These are phyloP conservation scores for Parauchenoglanis punctatus DNA, from an alignment of 2,797 vertebrate genomes.

Conservation along the genomic window DNA sequence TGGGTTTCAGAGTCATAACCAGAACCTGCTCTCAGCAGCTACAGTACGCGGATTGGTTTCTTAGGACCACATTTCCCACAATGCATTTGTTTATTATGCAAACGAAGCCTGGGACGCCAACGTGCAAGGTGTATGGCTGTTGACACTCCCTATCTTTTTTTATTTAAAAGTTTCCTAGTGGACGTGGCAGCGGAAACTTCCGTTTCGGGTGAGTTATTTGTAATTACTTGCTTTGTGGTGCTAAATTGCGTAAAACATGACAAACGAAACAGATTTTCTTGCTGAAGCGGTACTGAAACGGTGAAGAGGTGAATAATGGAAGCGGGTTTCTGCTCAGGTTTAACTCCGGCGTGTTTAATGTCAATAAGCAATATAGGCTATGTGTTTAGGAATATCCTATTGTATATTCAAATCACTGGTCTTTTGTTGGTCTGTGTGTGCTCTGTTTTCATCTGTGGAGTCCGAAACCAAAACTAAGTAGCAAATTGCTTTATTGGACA, in stretches of 20 bases:
- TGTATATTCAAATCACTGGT: neutral
- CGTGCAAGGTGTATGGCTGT: conserved; percentile 49
- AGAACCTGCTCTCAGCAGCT: conserved; percentile 20
- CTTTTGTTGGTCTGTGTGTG: neutral
- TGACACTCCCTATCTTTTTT: conserved; percentile 52
- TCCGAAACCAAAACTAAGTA: neutral
- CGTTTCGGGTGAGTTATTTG: neutral
- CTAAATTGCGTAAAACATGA: neutral
- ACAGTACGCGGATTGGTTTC: neutral
- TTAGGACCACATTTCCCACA: conserved; percentile 69
- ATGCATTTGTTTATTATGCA: conserved; percentile 59
- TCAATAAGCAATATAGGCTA: neutral
- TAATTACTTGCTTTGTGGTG: neutral
- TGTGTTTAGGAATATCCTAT: neutral
- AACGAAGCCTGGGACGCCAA: conserved; percentile 43
- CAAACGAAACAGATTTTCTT: neutral
- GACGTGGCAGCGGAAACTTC: neutral
- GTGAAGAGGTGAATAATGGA: neutral
- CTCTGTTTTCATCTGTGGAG: neutral
- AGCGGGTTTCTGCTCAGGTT: neutral
- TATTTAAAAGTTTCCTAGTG: conserved; percentile 11
- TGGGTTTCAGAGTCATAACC: conserved; percentile 67
- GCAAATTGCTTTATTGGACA: neutral
- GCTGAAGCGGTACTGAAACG: neutral
- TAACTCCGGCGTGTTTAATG: neutral